phyloP scores from a whole-genome alignment of 92 coral and sea anemone species.

The Micromussa lordhowensis region DNA sequence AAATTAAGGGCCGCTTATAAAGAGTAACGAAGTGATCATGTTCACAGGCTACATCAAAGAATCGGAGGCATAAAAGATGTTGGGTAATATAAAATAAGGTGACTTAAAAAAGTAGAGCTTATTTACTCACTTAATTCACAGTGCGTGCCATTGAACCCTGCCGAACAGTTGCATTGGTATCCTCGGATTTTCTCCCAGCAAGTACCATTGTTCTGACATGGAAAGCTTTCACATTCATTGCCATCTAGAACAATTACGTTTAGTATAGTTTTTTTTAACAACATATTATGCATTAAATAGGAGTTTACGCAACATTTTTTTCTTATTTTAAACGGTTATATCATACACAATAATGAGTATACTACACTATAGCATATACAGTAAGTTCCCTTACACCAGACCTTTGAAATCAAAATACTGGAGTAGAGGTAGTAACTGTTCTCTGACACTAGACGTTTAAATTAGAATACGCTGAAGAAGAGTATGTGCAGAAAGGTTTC shows the following conservation, averaged over 20 bases:
- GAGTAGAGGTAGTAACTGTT: no score
- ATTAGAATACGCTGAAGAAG: no score
- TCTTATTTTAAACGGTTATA: no score
- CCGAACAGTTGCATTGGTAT: constrained; percentile 68
- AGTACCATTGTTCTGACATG: constrained; percentile 70
- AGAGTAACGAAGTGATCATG: not conserved
- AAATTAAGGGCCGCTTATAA: not conserved
- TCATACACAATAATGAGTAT: no score
- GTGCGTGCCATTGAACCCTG: constrained; percentile 56
- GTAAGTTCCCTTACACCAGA: no score
- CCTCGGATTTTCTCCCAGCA: constrained; percentile 62
- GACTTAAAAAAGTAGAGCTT: not conserved
- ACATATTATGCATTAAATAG: not conserved
- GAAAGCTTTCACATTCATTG: constrained; percentile 64
- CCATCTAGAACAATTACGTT: constrained; percentile 41
- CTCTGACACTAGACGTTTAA: no score
- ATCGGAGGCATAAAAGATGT: no score
- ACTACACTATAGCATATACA: no score
- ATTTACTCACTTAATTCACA: constrained; percentile 58
- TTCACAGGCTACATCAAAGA: not conserved
- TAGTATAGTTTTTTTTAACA: not conserved
- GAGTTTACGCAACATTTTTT: not conserved
- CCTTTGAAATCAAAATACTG: no score
- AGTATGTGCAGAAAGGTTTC: no score
- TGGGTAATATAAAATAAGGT: no score